Evolutionary conservation across 1,140 invertebrate species (phyloP).

Genomic region (Halictus rubicundus): DNA sequence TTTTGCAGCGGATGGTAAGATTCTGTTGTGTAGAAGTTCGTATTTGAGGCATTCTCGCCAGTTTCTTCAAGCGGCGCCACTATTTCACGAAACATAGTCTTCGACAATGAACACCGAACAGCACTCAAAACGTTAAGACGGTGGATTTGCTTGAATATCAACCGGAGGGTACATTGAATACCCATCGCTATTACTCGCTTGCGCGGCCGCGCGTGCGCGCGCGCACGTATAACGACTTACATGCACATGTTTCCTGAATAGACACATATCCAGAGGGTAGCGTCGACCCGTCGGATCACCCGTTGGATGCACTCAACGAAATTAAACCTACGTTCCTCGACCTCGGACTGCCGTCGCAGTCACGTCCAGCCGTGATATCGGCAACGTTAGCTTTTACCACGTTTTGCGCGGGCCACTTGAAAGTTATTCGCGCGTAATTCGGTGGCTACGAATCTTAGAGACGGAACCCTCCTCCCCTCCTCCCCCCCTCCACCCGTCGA

Average conservation of each 20-base stretch:
- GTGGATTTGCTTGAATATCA: slow-evolving; percentile 11
- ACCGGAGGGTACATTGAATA: slow-evolving; percentile 9
- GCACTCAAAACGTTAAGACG: neutral
- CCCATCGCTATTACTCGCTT: slow-evolving; percentile 23
- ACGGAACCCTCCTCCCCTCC: too few relatives aligned
- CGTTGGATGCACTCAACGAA: slow-evolving; percentile 78
- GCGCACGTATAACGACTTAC: slow-evolving; percentile 18
- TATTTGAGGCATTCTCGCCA: neutral
- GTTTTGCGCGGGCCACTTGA: slow-evolving; percentile 43
- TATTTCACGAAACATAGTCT: neutral
- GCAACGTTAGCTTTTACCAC: slow-evolving; percentile 59
- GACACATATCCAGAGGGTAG: slow-evolving; percentile 38
- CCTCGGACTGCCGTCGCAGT: slow-evolving; percentile 59
- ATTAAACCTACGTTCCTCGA: slow-evolving; percentile 74
- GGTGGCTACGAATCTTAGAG: slow-evolving; percentile 9
- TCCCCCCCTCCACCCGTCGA: too few relatives aligned
- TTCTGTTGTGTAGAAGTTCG: too few relatives aligned
- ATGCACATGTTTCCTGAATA: slow-evolving; percentile 40
- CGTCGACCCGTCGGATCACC: slow-evolving; percentile 66
- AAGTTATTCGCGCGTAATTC: slow-evolving; percentile 36
- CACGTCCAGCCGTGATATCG: slow-evolving; percentile 55
- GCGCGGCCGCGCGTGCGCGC: slow-evolving; percentile 9
- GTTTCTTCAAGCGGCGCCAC: neutral
- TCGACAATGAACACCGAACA: slow-evolving; percentile 3
- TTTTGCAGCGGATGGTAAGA: too few relatives aligned